These are phyloP conservation scores for Schizotus pectinicornis DNA, from an alignment of 2,888 invertebrate genomes.

Conservation along the genomic window DNA sequence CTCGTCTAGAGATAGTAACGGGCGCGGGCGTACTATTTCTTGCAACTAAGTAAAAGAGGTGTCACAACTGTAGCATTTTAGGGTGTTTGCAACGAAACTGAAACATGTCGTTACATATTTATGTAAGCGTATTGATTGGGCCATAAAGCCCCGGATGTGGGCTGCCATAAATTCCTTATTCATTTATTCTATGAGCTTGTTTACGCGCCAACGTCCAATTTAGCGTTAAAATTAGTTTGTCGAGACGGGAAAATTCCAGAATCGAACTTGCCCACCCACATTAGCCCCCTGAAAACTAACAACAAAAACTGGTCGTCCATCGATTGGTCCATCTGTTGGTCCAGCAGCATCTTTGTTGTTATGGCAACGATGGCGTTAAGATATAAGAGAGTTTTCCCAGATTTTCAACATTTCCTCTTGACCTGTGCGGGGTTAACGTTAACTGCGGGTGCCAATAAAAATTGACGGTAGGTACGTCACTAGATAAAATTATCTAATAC, in stretches of 20 bases:
- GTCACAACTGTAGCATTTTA: too few relatives aligned
- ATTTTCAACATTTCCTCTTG: slow-evolving; percentile 13
- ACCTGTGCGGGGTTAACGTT: background rate
- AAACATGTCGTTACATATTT: too few relatives aligned
- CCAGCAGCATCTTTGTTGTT: slow-evolving; percentile 9
- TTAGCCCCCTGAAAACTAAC: background rate
- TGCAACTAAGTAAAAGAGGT: too few relatives aligned
- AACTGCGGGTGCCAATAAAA: slow-evolving; percentile 16
- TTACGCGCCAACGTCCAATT: slow-evolving; percentile 17
- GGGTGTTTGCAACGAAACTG: too few relatives aligned
- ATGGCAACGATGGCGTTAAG: slow-evolving; percentile 5
- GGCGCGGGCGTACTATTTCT: too few relatives aligned
- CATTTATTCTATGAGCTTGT: slow-evolving; percentile 17
- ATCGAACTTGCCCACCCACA: background rate
- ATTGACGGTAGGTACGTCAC: slow-evolving; percentile 19
- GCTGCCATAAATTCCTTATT: slow-evolving; percentile 16
- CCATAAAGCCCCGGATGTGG: slow-evolving; percentile 17
- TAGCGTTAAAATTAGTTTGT: background rate
- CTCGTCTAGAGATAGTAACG: too few relatives aligned
- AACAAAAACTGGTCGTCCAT: slow-evolving; percentile 3
- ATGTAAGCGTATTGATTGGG: slow-evolving; percentile 8
- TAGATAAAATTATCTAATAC: slow-evolving; percentile 26
- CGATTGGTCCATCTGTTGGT: slow-evolving; percentile 15
- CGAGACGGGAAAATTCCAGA: too few relatives aligned
- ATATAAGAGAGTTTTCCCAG: slow-evolving; percentile 8